Percentiles rank a stretch among this genome's conserved stretches.
phyloP scores from a whole-genome alignment of 2,888 invertebrate genomes.

The Podotricha telesiphe region DNA sequence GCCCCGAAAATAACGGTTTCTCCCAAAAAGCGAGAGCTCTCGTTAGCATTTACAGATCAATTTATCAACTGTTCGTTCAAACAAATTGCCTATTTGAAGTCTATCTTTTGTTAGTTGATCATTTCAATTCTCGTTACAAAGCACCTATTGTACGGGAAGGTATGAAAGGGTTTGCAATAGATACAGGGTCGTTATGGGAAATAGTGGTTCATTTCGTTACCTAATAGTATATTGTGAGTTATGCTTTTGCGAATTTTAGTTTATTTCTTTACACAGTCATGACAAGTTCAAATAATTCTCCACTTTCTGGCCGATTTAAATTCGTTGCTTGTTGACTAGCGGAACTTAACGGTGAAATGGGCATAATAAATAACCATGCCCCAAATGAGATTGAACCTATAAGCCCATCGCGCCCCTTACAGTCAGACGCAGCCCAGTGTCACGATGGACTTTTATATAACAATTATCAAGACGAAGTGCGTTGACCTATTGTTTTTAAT shows the following conservation, averaged over 20 bases:
- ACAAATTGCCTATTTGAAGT: conserved; percentile 26
- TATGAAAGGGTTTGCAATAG: conserved; percentile 23
- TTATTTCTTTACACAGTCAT: too few relatives aligned
- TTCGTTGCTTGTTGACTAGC: too few relatives aligned
- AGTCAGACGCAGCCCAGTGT: too few relatives aligned
- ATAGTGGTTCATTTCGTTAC: background rate
- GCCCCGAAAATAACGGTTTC: background rate
- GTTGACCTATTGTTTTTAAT: too few relatives aligned
- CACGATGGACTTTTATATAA: too few relatives aligned
- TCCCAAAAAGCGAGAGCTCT: conserved; percentile 8
- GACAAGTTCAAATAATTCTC: too few relatives aligned
- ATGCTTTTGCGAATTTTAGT: background rate
- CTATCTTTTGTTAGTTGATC: conserved; percentile 28
- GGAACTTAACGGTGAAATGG: too few relatives aligned
- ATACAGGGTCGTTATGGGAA: conserved; percentile 18
- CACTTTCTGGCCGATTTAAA: too few relatives aligned
- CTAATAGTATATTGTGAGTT: background rate
- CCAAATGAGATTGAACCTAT: too few relatives aligned
- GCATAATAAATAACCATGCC: too few relatives aligned
- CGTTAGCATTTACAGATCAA: conserved; percentile 28
- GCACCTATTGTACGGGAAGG: conserved; percentile 18
- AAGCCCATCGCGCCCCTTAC: too few relatives aligned
- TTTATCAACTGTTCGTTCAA: conserved; percentile 25
- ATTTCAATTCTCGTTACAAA: conserved; percentile 25
- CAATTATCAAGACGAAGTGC: too few relatives aligned